Evolutionary conservation across 2,113 vertebrate species (phyloP), one percentile per base, ranked within the genome.

Genomic region (Arothron firmamentum): DNA sequence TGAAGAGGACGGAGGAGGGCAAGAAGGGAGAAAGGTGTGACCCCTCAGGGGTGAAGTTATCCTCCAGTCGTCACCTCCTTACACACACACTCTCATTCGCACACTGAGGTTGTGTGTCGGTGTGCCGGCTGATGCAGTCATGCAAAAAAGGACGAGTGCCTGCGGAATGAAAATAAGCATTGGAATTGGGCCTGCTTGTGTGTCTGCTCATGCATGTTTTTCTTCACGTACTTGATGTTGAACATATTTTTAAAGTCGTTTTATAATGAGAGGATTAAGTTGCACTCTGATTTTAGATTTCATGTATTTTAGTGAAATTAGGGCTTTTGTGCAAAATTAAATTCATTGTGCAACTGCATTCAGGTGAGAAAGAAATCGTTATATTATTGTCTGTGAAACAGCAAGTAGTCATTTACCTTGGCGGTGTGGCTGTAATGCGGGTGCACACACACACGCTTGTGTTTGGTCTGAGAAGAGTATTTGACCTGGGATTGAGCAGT

Each of bases 11-110:
- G 64, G 62, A 72, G 79, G 77, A 78, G 76, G 75, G 78, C 47
- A 65, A 75, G 74, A 84, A 60, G 13, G 54, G 59, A 70, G 72
- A 82, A 77, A 80, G 78, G 78, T 84, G 80, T 58, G 65, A 85
- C 84, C 87, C 88, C 85, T 87, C 60, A 78, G 87, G 86, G 82
- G 53, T 69, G 77, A 72, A 71, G 72, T 71, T 87, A 78, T 85
- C 81, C 82, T 84, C 72, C 72, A 42, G 75, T 89, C 72, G 75
- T 83, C 77, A 64, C 73, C 60, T 85, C 48, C 74, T 72, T 75
- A 46, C 45, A 74, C 79, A 74, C 79, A 67, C 74, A 75, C 73
- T 68, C 77, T 46, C 53, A 11, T 68, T 15, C 82, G 54, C 77
- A 74, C 20, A 70, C 80, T 42, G 59, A 47, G 56, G 78, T 54